These are phyloP conservation scores for Eupithecia tripunctaria DNA, from an alignment of 2,888 invertebrate genomes.

Conservation along the genomic window DNA sequence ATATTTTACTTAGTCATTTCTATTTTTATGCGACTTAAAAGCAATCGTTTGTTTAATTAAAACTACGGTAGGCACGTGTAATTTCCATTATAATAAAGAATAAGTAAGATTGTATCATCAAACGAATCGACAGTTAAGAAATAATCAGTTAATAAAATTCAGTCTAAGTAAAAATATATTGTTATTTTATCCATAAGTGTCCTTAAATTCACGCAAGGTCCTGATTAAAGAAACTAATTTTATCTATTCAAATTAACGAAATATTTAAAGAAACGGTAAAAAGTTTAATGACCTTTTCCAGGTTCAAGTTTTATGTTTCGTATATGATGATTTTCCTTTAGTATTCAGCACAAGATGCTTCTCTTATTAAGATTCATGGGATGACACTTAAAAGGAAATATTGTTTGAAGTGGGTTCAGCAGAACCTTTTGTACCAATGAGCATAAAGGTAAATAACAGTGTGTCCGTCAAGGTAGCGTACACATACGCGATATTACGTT, in stretches of 20 bases:
- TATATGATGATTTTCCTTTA: slow-evolving; percentile 65
- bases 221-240: neutral
- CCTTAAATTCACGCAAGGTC: neutral
- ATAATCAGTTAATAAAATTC: neutral
- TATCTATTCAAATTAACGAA: slow-evolving; percentile 16
- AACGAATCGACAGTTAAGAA: neutral
- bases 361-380: slow-evolving; percentile 81
- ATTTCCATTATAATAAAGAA: neutral
- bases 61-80: neutral
- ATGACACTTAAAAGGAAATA: slow-evolving; percentile 81
- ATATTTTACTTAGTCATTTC: slow-evolving; percentile 34
- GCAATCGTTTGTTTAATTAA: neutral
- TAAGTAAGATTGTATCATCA: neutral
- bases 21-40: neutral
- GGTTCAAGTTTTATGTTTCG: slow-evolving; percentile 56
- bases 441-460: slow-evolving; percentile 39
- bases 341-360: slow-evolving; percentile 76
- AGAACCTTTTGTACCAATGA: slow-evolving; percentile 48
- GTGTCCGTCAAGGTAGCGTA: too few species aligned
- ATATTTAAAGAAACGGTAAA: slow-evolving; percentile 21
- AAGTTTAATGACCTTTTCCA: slow-evolving; percentile 72
- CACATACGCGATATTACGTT: too few species aligned
- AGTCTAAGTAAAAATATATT: neutral
- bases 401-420: slow-evolving; percentile 59
- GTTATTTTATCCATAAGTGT: neutral